These are phyloP conservation scores for Aurelia aurita DNA, from an alignment of 30 jellyfish, hydroid and myxozoan species.

Conservation along the genomic window DNA sequence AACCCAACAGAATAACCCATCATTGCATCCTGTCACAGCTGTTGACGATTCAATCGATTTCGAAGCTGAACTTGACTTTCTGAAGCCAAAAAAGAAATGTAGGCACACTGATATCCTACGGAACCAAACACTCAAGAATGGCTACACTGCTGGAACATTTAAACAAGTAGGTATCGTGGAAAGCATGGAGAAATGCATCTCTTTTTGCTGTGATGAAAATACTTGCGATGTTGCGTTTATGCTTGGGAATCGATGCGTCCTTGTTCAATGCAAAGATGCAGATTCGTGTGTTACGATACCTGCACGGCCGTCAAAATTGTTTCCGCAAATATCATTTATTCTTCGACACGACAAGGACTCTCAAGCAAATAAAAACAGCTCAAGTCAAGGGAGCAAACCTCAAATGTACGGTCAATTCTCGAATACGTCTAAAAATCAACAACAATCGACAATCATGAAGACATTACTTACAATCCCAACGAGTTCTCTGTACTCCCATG, in stretches of 20 bases:
- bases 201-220: constrained; percentile 70
- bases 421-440: not conserved
- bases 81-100: constrained; percentile 47
- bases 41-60: constrained; percentile 41
- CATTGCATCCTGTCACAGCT: not conserved
- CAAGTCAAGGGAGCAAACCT: not conserved
- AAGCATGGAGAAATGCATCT: constrained; percentile 70
- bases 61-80: constrained; percentile 29
- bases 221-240: constrained; percentile 84
- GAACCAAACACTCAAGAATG: constrained; percentile 80
- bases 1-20: too few species aligned
- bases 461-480: not conserved
- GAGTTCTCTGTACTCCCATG: not conserved
- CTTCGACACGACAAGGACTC: not conserved
- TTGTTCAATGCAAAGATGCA: constrained; percentile 65
- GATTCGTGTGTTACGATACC: constrained; percentile 57
- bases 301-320: constrained; percentile 59
- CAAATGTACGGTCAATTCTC: not conserved
- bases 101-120: constrained; percentile 65
- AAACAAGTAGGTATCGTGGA: constrained; percentile 51
- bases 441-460: not conserved
- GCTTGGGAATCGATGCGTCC: constrained; percentile 77
- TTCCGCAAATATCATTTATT: constrained; percentile 67
- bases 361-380: not conserved
- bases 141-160: constrained; percentile 72